These are phyloP conservation scores for Phyllotreta cruciferae DNA, from an alignment of 2,888 invertebrate genomes.

Conservation along the genomic window DNA sequence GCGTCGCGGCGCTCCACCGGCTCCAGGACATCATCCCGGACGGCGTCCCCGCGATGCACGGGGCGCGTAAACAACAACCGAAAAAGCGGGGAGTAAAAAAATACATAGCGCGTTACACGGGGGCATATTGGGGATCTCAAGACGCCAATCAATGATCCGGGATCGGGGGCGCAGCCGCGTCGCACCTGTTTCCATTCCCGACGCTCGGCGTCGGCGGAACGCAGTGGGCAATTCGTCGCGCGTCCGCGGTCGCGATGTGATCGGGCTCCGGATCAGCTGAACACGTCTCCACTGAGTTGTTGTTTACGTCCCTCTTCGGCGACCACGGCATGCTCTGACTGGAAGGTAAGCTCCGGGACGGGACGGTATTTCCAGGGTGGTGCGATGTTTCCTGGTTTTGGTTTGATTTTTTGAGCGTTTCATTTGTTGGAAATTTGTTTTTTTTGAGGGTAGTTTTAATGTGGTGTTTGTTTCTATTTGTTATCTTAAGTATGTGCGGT, in stretches of 20 bases:
- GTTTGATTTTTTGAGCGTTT: neutral
- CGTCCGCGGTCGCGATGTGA: slow-evolving; percentile 22
- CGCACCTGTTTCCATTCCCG: slow-evolving; percentile 51
- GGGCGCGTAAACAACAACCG: slow-evolving; percentile 45
- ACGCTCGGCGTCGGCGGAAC: slow-evolving; percentile 18
- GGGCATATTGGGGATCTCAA: slow-evolving; percentile 46
- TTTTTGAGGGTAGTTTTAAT: too few relatives aligned
- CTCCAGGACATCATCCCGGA: too few relatives aligned
- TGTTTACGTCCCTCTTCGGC: slow-evolving; percentile 12
- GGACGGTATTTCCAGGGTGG: neutral
- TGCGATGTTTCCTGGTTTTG: too few relatives aligned
- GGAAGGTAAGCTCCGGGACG: slow-evolving; percentile 11
- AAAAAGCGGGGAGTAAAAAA: too few relatives aligned
- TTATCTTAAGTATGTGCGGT: too few relatives aligned
- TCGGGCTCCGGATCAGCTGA: neutral
- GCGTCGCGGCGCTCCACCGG: too few relatives aligned
- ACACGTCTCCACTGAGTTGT: neutral
- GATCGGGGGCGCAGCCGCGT: slow-evolving; percentile 53
- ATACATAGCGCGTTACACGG: slow-evolving; percentile 35
- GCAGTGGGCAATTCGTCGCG: neutral
- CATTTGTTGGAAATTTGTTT: too few relatives aligned
- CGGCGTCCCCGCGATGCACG: too few relatives aligned
- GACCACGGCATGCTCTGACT: slow-evolving; percentile 7
- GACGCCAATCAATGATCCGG: slow-evolving; percentile 56
- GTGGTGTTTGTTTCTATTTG: too few relatives aligned